Conservation (phyloP, 1,140 invertebrate species). For the Pissodes strobi region DNA sequence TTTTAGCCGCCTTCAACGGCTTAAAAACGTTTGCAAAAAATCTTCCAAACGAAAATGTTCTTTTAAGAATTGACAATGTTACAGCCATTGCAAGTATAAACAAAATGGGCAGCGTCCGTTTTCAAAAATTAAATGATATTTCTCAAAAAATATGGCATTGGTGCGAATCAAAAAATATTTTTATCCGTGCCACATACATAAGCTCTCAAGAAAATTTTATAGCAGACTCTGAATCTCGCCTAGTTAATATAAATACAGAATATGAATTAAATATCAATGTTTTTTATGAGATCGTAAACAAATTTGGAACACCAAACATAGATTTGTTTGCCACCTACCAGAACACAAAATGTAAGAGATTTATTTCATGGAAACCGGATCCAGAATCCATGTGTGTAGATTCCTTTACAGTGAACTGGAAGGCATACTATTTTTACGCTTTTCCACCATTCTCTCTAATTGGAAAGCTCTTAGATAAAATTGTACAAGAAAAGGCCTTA, state of each 20-base stretch:
- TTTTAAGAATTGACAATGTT: slow-evolving; percentile 49
- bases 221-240: slow-evolving; percentile 31
- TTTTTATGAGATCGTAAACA: neutral
- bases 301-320: slow-evolving; percentile 13
- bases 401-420: slow-evolving; percentile 6
- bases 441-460: slow-evolving; percentile 11
- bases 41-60: slow-evolving; percentile 41
- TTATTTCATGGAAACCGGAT: too few species aligned
- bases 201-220: slow-evolving; percentile 48
- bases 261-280: slow-evolving; percentile 22
- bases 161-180: slow-evolving; percentile 49
- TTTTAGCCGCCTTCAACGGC: too few species aligned
- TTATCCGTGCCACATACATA: slow-evolving; percentile 51
- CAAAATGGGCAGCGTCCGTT: slow-evolving; percentile 47
- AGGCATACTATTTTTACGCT: slow-evolving; percentile 1
- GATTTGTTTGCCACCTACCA: slow-evolving; percentile 21
- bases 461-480: neutral
- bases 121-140: slow-evolving; percentile 44
- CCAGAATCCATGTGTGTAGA: neutral
- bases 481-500: too few species aligned
- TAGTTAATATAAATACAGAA: neutral
- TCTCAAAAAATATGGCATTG: slow-evolving; percentile 50
- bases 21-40: slow-evolving; percentile 51
- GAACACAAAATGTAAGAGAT: slow-evolving; percentile 9
- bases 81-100: slow-evolving; percentile 54